Percentiles rank a stretch among this genome's conserved stretches.
Conservation (phyloP, 1,140 invertebrate genomes). For the Zaprionus africanus region DNA sequence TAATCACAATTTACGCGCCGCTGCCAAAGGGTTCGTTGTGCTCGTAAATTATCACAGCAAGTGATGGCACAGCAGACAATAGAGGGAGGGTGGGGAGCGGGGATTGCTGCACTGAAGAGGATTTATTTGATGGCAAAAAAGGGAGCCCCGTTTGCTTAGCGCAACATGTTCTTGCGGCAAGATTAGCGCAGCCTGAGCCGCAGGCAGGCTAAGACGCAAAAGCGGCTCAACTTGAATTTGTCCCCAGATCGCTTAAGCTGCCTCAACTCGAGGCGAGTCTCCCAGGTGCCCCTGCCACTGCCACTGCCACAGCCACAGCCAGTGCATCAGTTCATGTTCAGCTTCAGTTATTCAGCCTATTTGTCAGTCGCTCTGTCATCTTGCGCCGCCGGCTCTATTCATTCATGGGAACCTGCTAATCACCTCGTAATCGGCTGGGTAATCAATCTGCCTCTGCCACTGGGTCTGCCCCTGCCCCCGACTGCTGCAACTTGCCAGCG, state of each 20-base stretch:
- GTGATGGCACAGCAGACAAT: background rate
- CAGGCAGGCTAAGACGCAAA: constrained; percentile 47
- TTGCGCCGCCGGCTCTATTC: constrained; percentile 42
- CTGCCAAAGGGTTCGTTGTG: constrained; percentile 57
- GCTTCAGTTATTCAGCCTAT: background rate
- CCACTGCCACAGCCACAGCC: too few relatives aligned
- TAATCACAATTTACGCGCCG: constrained; percentile 78
- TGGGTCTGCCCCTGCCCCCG: constrained; percentile 44
- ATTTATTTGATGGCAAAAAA: background rate
- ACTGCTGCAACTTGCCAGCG: constrained; percentile 29
- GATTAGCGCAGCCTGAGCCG: constrained; percentile 51
- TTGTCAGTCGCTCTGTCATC: constrained; percentile 33
- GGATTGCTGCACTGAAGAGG: background rate
- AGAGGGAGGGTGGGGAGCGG: background rate
- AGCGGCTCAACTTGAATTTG: constrained; percentile 38
- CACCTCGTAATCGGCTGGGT: constrained; percentile 73
- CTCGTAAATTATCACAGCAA: constrained; percentile 64
- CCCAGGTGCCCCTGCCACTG: background rate
- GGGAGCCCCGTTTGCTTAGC: constrained; percentile 26
- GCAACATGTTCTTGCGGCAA: constrained; percentile 53
- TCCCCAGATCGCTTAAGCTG: constrained; percentile 4
- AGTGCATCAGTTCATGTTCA: background rate
- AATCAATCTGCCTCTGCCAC: constrained; percentile 66
- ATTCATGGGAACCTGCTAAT: constrained; percentile 77
- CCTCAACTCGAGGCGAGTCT: background rate